Evolutionary conservation across 53 echinoderm and acorn worm genomes (phyloP), one percentile per base, ranked within the genome.

Genomic region (Mesocentrotus franciscanus): DNA sequence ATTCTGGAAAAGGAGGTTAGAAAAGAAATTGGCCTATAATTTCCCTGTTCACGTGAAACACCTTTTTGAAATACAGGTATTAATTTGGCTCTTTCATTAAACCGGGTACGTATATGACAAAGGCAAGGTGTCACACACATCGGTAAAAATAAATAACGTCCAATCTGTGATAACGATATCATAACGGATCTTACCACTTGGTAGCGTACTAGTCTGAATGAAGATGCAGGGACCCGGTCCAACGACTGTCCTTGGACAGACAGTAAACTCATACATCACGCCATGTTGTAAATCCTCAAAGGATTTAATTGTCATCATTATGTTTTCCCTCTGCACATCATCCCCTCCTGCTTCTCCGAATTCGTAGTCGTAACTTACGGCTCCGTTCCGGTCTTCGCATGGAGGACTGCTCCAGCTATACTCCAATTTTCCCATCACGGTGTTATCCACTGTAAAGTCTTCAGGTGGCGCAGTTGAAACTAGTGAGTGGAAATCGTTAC

Each of bases 191-290:
- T 59, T 60, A 90, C 90, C 90, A 60, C 90, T 90, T 3, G 90
- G 90, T 6, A 60, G 90, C 10, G 90, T 90, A 9, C 90, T 14
- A 29, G 60, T 61, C 20, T 90, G 60, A 17, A 30, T 27, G 13
- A 10, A 60, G 90, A 29, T 33, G 60, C 90, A 90, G 27, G 90
- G 90, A n/a, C 90, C 90, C 56, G 0, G 29, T 90, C 90, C 90
- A n/a, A 33, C 90, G 24, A 12, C 15, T 29, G 90, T 90, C 13
- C 8, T 29, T 27, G 90, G 12, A 90, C 90, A 90, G 60, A 90
- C 90, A n/a, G 58, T 59, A 17, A 90, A 90, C 39, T 81, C 33
- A 27, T 81, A 81, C 36, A 12, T 15, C 81, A 42, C 22, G 36
- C 8, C 18, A 81, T 81, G 81, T 81, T 42, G 1, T 81, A 81